Evolutionary conservation across 2,113 vertebrate species (phyloP).

Genomic region (Petrocephalus zakoni): DNA sequence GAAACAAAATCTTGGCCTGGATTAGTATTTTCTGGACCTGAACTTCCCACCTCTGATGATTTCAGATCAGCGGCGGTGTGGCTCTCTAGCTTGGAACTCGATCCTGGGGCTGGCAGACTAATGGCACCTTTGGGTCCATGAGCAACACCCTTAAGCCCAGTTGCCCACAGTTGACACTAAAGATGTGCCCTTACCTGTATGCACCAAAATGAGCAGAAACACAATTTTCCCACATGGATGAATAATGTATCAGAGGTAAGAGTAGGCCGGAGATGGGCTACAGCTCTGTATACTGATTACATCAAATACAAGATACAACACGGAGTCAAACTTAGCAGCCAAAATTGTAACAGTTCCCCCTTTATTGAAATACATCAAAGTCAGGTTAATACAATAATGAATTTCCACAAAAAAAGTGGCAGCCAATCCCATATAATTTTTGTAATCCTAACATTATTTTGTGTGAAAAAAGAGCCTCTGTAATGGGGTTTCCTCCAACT

Average conservation of each 20-base stretch:
- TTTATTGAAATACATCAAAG: slow-evolving; percentile 98
- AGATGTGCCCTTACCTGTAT: too few relatives aligned
- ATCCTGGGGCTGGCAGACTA: not conserved
- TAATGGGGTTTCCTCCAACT: slow-evolving; percentile 80
- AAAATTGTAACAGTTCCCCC: slow-evolving; percentile 77
- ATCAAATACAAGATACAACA: not conserved
- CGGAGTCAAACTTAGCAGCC: not conserved
- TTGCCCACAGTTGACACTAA: not conserved
- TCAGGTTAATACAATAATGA: slow-evolving; percentile 80
- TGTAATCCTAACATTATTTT: slow-evolving; percentile 90
- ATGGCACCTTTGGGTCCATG: not conserved
- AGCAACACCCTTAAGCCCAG: not conserved
- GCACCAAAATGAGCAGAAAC: not conserved
- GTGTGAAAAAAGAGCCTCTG: slow-evolving; percentile 89
- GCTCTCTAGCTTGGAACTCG: not conserved
- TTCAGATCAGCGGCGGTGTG: not conserved
- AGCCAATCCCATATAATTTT: slow-evolving; percentile 74
- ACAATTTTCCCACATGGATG: not conserved
- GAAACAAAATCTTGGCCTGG: not conserved
- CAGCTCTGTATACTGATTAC: not conserved
- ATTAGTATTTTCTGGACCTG: not conserved
- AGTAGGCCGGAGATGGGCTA: not conserved
- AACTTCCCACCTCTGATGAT: not conserved
- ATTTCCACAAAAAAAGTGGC: slow-evolving; percentile 75
- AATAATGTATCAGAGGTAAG: not conserved